Percentiles rank a stretch among this genome's conserved stretches.
Conservation (phyloP, 2,113 vertebrate genomes). For the Gallinago jamesoni region DNA sequence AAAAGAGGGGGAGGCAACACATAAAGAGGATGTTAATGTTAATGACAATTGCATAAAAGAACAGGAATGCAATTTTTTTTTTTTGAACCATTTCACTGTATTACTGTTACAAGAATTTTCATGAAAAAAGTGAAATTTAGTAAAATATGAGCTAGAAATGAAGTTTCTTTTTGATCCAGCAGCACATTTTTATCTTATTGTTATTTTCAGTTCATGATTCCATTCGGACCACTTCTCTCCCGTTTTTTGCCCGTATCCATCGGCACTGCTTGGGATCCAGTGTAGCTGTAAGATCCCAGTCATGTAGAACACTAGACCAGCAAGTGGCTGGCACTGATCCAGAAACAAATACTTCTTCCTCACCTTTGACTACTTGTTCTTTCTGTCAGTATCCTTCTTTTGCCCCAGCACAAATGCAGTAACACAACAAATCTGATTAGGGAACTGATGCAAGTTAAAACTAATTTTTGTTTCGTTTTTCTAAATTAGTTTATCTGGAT, state of each 20-base stretch:
- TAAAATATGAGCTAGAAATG: neutral
- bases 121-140: neutral
- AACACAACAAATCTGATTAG: neutral
- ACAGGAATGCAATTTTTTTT: neutral
- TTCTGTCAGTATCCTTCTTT: neutral
- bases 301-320: neutral
- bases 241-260: neutral
- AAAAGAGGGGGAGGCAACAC: neutral
- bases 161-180: neutral
- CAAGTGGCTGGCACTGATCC: neutral
- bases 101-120: neutral
- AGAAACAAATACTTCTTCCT: neutral
- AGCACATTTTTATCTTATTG: neutral
- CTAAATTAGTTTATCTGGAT: neutral
- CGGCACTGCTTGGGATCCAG: neutral
- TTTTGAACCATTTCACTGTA: neutral
- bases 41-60: neutral
- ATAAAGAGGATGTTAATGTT: neutral
- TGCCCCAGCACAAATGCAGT: rapidly evolving
- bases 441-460: neutral
- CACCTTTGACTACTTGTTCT: neutral
- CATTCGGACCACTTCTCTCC: neutral
- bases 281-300: neutral
- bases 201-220: neutral
- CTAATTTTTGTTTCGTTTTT: neutral